Evolutionary conservation across 2,113 vertebrate species (phyloP).

Genomic region (Nicator chloris): DNA sequence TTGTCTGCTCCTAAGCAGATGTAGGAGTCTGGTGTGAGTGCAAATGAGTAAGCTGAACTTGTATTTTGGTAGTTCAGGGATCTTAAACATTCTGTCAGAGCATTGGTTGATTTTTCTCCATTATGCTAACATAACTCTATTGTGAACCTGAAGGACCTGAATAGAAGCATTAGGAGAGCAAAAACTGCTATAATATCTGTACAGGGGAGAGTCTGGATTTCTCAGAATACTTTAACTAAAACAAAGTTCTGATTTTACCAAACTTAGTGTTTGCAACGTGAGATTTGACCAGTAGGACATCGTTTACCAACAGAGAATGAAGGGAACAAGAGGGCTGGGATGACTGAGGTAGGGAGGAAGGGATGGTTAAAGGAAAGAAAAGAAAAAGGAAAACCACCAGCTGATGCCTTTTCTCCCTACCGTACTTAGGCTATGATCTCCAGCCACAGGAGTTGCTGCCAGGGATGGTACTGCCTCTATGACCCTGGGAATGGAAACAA

Average conservation of each 20-base stretch:
- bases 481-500: background rate
- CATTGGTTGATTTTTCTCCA: background rate
- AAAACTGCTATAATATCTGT: background rate
- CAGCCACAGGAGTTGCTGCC: background rate
- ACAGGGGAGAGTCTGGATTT: background rate
- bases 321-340: background rate
- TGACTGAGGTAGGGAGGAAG: background rate
- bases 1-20: background rate
- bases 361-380: background rate
- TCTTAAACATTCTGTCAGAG: background rate
- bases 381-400: background rate
- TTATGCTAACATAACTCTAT: background rate
- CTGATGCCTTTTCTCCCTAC: background rate
- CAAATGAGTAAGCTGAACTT: background rate
- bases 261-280: background rate
- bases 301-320: background rate
- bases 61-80: background rate
- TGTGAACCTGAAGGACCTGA: background rate
- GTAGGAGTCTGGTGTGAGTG: background rate
- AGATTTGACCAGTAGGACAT: background rate
- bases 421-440: accelerated
- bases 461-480: accelerated
- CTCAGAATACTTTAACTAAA: background rate
- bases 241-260: background rate
- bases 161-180: background rate